Conservation (phyloP, 2,797 vertebrate genomes). For the Coregonus sp. region DNA sequence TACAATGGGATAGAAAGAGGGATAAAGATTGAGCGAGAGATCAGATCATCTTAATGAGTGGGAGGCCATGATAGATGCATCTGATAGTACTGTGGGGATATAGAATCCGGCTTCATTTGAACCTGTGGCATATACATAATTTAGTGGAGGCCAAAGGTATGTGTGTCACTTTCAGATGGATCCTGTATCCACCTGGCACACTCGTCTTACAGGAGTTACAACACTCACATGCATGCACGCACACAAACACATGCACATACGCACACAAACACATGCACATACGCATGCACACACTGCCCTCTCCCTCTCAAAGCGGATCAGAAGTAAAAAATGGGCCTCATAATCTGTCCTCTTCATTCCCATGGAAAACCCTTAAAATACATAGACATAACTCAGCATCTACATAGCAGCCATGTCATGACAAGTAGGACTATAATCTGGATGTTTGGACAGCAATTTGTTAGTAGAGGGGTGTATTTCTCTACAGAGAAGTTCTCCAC, state of each 20-base stretch:
- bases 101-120: conserved; percentile 45
- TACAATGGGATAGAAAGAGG: not conserved
- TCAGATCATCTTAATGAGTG: conserved; percentile 20
- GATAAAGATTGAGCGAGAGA: conserved; percentile 29
- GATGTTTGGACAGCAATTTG: not conserved
- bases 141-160: conserved; percentile 49
- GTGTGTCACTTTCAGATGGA: conserved; percentile 62
- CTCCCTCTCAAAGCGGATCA: not conserved
- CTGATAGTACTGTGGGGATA: conserved; percentile 58
- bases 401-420: not conserved
- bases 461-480: not conserved
- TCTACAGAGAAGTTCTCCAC: not conserved
- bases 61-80: conserved; percentile 55
- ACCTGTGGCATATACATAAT: conserved; percentile 63
- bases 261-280: not conserved
- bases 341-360: not conserved
- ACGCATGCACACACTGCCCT: not conserved
- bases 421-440: not conserved
- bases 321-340: not conserved
- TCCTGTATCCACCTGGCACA: conserved; percentile 51
- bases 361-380: not conserved
- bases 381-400: not conserved
- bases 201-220: conserved; percentile 48
- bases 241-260: not conserved
- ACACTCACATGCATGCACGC: not conserved